Percentiles rank a stretch among this genome's conserved stretches.
These are phyloP conservation scores for Leuctra nigra DNA, from an alignment of 2,888 invertebrate species.

Conservation along the genomic window DNA sequence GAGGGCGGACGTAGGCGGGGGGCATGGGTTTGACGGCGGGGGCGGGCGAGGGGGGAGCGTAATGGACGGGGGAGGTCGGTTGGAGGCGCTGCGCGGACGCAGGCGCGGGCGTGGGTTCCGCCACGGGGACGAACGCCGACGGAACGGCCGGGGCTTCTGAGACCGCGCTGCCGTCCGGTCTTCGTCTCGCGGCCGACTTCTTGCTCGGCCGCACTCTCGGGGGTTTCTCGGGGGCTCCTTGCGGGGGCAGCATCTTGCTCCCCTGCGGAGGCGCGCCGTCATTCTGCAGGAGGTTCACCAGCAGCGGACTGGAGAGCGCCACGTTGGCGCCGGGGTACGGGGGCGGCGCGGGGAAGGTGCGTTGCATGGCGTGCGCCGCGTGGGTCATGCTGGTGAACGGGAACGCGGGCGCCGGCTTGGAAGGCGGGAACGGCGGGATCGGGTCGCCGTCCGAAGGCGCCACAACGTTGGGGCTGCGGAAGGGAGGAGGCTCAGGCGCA, in stretches of 20 bases:
- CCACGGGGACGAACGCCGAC: constrained; percentile 25
- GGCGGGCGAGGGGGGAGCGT: constrained; percentile 24
- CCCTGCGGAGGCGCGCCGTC: constrained; percentile 45
- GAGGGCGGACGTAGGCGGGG: constrained; percentile 17
- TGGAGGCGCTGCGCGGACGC: neutral
- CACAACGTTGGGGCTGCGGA: constrained; percentile 69
- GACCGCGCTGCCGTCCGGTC: constrained; percentile 20
- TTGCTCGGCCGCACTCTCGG: constrained; percentile 9
- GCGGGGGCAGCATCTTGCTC: constrained; percentile 27
- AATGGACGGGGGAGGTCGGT: constrained; percentile 23
- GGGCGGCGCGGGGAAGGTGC: constrained; percentile 37
- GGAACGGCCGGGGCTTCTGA: constrained; percentile 19
- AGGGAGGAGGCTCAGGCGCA: constrained; percentile 33
- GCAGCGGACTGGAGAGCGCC: constrained; percentile 77
- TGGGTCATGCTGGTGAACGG: constrained; percentile 91
- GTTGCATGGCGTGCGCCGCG: constrained; percentile 69
- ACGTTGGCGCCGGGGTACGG: constrained; percentile 46
- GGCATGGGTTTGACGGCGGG: constrained; percentile 21
- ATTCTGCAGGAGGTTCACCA: constrained; percentile 88
- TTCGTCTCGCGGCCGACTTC: constrained; percentile 39
- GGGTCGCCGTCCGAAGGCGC: constrained; percentile 76
- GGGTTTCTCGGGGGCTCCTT: constrained; percentile 21
- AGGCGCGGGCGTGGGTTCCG: constrained; percentile 1
- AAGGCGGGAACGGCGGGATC: constrained; percentile 38
- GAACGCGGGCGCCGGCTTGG: constrained; percentile 44